Base-by-base conservation (phyloP, 2,888 invertebrate genomes). In the Standfussiana lucernea region DNA sequence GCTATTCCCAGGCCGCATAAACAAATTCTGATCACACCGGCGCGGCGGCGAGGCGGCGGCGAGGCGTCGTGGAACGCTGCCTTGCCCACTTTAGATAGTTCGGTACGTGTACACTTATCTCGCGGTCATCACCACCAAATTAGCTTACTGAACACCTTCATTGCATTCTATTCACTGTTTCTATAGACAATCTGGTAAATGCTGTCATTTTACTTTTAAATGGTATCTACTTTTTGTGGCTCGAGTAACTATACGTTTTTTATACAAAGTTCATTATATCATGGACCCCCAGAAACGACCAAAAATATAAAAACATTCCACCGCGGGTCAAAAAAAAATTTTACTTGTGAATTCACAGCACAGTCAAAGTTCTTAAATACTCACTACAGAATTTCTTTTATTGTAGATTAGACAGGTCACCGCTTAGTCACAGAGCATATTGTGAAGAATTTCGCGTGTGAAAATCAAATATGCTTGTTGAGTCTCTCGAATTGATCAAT, bases 1-100 rank as follows among this genome's bases (percentile, higher is more conserved):
- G 93, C 94, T 95, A 94, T 95, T 96, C 95, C 94, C 95, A 95
- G 95, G 94, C 95, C 90, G 85, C 91, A 92, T 95, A 95, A 94
- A 95, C 93, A 92, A 95, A 96, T 96, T 96, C 96, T 94, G 94
- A 93, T 96, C 96, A 96, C 96, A 96, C 91, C 92, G 85, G 90
- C 91, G 89, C 89, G 87, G 87, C 89, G 89, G 90, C 90, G 89
- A n/a, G n/a, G 87, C 89, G 89, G 90, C 90, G 89, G 80, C 83
- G 81, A 81, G 76, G 85, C 83, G 83, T 75, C 87, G 85, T 84
- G 86, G 76, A 75, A 79, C 86, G 80, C 70, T 83, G 74, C 75
- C 73, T 89, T 87, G 86, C 85, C 86, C 88, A 90, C 90, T 89
- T 90, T 86, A 86, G 80, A 86, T 77, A 80, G 79, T 77, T 84